These are phyloP conservation scores for Aegithalos caudatus DNA, from an alignment of 2,113 vertebrate genomes.

Conservation along the genomic window DNA sequence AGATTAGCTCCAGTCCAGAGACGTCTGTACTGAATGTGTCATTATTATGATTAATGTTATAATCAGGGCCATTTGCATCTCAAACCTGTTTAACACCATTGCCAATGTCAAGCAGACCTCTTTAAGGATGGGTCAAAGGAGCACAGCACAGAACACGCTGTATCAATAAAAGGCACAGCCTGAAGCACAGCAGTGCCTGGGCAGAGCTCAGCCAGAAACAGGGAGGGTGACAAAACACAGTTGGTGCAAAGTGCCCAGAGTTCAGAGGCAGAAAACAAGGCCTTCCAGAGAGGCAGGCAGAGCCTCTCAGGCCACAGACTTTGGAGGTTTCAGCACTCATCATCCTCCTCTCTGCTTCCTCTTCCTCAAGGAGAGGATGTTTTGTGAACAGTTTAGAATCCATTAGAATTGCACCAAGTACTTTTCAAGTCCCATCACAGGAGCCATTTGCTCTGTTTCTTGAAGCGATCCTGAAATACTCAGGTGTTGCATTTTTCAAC, in stretches of 20 bases:
- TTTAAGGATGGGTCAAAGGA: background rate
- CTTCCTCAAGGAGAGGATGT: background rate
- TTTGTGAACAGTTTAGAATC: background rate
- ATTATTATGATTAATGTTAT: background rate
- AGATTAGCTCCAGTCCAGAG: background rate
- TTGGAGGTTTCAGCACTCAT: rapidly evolving
- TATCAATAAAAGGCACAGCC: background rate
- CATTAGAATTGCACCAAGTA: background rate
- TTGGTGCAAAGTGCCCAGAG: background rate
- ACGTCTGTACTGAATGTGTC: background rate
- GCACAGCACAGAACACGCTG: background rate
- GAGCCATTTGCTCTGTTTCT: background rate
- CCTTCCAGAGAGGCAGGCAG: background rate
- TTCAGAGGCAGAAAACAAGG: background rate
- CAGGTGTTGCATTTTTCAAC: background rate
- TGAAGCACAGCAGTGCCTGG: rapidly evolving
- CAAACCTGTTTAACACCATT: background rate
- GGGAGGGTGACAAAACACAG: background rate
- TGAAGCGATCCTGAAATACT: background rate
- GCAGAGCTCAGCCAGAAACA: background rate
- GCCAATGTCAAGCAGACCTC: background rate
- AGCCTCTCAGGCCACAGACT: background rate
- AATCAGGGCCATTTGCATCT: background rate
- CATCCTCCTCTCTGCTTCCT: background rate
- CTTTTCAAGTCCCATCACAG: background rate